Evolutionary conservation across 1,140 invertebrate genomes (phyloP).

Genomic region (Tigriopus japonicus): DNA sequence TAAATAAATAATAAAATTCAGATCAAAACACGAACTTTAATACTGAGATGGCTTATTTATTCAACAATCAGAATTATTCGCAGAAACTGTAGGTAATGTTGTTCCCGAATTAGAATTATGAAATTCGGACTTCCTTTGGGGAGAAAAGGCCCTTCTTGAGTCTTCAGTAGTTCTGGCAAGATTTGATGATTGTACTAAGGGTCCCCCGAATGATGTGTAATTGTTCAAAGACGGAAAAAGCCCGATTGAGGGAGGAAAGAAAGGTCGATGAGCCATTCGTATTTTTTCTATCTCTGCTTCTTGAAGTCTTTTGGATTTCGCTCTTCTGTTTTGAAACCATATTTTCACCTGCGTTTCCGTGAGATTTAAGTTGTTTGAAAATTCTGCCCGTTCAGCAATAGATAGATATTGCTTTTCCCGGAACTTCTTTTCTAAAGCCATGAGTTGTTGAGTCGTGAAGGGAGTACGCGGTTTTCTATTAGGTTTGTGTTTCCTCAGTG

Average conservation of each 20-base stretch:
- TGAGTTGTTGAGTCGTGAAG: slow-evolving; percentile 86
- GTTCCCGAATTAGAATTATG: no score
- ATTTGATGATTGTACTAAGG: neutral
- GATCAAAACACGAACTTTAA: no score
- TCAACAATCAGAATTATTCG: no score
- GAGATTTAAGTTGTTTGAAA: slow-evolving; percentile 72
- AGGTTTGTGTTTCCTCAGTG: slow-evolving; percentile 73
- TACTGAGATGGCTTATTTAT: no score
- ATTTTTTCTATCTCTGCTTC: slow-evolving; percentile 76
- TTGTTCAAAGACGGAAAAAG: neutral
- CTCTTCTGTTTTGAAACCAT: slow-evolving; percentile 90
- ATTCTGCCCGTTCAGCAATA: slow-evolving; percentile 89
- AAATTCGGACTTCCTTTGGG: no score
- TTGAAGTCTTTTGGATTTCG: slow-evolving; percentile 81
- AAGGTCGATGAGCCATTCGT: slow-evolving; percentile 23
- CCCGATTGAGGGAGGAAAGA: slow-evolving; percentile 22
- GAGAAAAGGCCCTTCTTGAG: neutral
- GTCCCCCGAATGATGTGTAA: neutral
- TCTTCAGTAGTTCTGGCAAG: neutral
- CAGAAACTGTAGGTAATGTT: no score
- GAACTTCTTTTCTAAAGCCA: slow-evolving; percentile 89
- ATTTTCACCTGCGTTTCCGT: slow-evolving; percentile 96
- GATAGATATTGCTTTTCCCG: slow-evolving; percentile 86
- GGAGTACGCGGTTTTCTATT: slow-evolving; percentile 92
- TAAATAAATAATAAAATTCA: no score